A percentile compares a stretch with the other conserved stretches of the same genome.
Conservation (phyloP, 2,797 vertebrate species). For the Lates japonicus region DNA sequence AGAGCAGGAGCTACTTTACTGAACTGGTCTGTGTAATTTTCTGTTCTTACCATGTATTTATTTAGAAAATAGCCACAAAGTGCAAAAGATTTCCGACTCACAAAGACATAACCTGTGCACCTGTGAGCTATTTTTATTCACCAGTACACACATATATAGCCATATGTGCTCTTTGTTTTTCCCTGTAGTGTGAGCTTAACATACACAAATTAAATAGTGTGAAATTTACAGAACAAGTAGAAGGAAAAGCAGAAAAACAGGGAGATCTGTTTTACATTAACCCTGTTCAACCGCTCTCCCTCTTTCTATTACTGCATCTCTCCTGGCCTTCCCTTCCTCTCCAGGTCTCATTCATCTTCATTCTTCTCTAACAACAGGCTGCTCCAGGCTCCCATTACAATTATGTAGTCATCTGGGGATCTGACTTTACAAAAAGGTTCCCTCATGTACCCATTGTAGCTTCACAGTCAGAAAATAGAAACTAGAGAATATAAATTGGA, state of each 20-base stretch:
- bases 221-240: not conserved
- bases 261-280: conserved; percentile 45
- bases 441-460: conserved; percentile 45
- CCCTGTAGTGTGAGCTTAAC: not conserved
- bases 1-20: not conserved
- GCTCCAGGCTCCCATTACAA: conserved; percentile 73
- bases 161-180: not conserved
- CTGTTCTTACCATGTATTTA: conserved; percentile 2
- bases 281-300: conserved; percentile 23
- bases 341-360: conserved; percentile 71
- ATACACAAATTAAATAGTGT: not conserved
- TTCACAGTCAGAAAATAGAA: conserved; percentile 64
- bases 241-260: not conserved
- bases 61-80: conserved; percentile 8
- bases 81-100: conserved; percentile 17
- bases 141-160: not conserved
- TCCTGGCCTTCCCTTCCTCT: conserved; percentile 40
- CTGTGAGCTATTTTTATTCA: conserved; percentile 14
- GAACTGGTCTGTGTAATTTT: conserved; percentile 18
- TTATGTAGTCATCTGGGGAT: conserved; percentile 72
- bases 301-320: conserved; percentile 32
- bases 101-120: not conserved
- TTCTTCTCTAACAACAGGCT: conserved; percentile 70
- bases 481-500: conserved; percentile 59
- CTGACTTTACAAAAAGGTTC: conserved; percentile 63